Evolutionary conservation across 2,113 vertebrate species (phyloP).

Genomic region (Bombycilla garrulus): DNA sequence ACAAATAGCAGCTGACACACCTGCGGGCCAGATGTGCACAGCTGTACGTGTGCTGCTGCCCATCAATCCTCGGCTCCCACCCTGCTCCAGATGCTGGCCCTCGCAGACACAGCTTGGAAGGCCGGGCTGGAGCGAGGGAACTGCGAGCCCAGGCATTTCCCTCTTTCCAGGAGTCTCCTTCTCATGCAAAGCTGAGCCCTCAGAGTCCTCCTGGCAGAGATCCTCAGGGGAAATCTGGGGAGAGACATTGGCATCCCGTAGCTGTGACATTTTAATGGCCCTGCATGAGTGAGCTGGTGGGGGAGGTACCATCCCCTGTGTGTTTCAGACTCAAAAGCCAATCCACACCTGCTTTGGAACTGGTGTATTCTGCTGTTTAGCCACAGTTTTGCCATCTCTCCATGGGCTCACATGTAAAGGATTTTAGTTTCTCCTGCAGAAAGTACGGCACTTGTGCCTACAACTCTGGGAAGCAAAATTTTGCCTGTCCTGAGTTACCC

Average conservation of each 20-base stretch:
- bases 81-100: slow-evolving; percentile 18
- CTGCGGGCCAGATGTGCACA: slow-evolving; percentile 59
- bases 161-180: neutral
- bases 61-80: neutral
- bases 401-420: accelerated
- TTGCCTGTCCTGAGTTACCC: neutral
- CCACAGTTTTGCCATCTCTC: neutral
- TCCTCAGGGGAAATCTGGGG: neutral
- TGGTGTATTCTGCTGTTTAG: neutral
- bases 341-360: accelerated
- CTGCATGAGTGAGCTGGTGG: neutral
- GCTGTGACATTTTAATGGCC: neutral
- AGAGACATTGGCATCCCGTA: accelerated
- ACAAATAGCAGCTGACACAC: slow-evolving; percentile 24
- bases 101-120: neutral
- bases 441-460: neutral
- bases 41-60: neutral
- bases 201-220: neutral
- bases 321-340: accelerated
- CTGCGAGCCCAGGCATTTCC: neutral
- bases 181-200: accelerated
- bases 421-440: neutral
- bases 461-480: neutral
- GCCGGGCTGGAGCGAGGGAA: neutral
- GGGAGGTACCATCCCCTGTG: accelerated